Evolutionary conservation across 2,888 invertebrate species (phyloP).

Genomic region (Sisyra nigra): DNA sequence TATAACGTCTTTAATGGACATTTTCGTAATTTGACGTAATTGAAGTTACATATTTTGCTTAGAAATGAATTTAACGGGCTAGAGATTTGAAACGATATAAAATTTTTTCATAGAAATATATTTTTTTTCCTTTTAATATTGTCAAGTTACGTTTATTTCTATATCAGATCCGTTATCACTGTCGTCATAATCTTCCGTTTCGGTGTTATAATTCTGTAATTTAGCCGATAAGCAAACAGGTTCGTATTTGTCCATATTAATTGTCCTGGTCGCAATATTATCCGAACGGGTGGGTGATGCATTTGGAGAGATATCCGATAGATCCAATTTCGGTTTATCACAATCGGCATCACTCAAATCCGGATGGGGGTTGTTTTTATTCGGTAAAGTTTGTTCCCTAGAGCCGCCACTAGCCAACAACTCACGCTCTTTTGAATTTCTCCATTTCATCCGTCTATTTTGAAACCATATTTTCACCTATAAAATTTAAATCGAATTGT

Average conservation of each 20-base stretch:
- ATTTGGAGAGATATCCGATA: constrained; percentile 39
- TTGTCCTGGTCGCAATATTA: constrained; percentile 15
- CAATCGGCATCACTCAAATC: constrained; percentile 82
- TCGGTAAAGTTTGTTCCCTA: constrained; percentile 87
- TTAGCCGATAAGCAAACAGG: constrained; percentile 8
- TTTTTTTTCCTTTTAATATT: constrained; percentile 1
- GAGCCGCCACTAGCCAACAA: constrained; percentile 85
- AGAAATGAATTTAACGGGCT: too few relatives aligned
- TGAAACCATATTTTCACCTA: constrained; percentile 89
- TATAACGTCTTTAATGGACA: too few relatives aligned
- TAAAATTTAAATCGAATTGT: constrained; percentile 15
- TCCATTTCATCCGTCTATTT: constrained; percentile 97
- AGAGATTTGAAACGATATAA: neutral
- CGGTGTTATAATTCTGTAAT: constrained; percentile 5
- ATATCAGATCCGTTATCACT: constrained; percentile 26
- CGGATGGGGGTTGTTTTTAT: constrained; percentile 92
- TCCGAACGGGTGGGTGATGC: constrained; percentile 30
- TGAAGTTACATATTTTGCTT: too few relatives aligned
- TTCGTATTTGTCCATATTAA: constrained; percentile 1
- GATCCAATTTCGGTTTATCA: constrained; percentile 52
- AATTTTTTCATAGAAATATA: neutral
- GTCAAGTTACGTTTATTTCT: constrained; percentile 9
- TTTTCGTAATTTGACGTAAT: too few relatives aligned
- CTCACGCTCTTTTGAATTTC: constrained; percentile 94
- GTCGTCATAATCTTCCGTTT: constrained; percentile 26